These are phyloP conservation scores for Rotaria socialis DNA, from an alignment of 2,888 invertebrate genomes.

Conservation along the genomic window DNA sequence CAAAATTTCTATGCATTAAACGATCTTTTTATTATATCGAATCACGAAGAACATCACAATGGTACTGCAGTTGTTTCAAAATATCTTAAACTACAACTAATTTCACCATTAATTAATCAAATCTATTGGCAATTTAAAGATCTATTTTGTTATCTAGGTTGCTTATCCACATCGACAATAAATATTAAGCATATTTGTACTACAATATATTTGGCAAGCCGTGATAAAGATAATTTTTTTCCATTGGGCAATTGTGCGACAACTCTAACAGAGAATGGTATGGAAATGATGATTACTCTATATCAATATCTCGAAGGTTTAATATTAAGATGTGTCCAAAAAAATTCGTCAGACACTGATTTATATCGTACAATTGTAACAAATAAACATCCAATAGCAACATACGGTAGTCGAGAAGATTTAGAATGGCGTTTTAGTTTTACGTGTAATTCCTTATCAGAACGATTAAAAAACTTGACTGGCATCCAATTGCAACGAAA, in stretches of 20 bases:
- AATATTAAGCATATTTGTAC: not conserved
- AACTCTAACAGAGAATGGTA: not conserved
- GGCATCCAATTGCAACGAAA: not conserved
- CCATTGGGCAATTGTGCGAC: not conserved
- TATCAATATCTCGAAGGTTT: not conserved
- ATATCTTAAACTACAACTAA: slow-evolving; percentile 37
- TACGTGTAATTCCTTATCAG: too few relatives aligned
- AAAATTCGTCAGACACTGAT: too few relatives aligned
- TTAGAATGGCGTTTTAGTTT: not conserved
- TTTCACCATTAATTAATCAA: slow-evolving; percentile 12
- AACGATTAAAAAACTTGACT: not conserved
- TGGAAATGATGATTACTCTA: not conserved
- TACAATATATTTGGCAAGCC: not conserved
- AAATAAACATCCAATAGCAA: not conserved
- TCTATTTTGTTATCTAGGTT: slow-evolving; percentile 12
- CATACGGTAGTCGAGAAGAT: not conserved
- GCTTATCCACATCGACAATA: not conserved
- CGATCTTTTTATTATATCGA: not conserved
- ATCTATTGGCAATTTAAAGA: slow-evolving; percentile 35
- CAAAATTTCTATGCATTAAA: slow-evolving; percentile 20
- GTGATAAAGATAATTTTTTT: not conserved
- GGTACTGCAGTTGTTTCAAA: slow-evolving; percentile 6
- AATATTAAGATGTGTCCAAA: not conserved
- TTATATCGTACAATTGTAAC: too few relatives aligned
- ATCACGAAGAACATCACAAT: not conserved